phyloP scores from a whole-genome alignment of 2,113 vertebrate species.

The Chaetorhynchus papuensis region DNA sequence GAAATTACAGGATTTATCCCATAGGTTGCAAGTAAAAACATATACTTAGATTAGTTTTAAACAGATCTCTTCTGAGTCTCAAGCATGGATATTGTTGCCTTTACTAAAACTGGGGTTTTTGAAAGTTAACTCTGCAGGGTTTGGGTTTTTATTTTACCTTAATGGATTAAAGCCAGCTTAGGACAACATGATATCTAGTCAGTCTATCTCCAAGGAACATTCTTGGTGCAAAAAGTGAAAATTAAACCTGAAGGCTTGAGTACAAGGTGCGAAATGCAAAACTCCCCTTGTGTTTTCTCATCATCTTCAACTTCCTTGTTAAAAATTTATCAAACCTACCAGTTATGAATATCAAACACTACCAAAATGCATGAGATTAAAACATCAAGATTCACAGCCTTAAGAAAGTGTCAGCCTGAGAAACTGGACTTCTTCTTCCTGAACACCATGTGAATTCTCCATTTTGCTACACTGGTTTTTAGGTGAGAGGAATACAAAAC shows the following conservation, averaged over 20 bases:
- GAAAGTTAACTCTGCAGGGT: background rate
- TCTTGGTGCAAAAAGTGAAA: constrained; percentile 58
- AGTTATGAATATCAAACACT: constrained; percentile 63
- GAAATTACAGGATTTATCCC: constrained; percentile 3
- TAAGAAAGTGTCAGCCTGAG: constrained; percentile 40
- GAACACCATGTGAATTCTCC: constrained; percentile 8
- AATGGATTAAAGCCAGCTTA: background rate
- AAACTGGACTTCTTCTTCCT: constrained; percentile 32
- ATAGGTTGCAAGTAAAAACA: background rate
- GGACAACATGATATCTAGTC: background rate
- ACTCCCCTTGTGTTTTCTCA: constrained; percentile 37
- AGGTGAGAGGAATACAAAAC: constrained; percentile 45
- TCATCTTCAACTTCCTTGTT: constrained; percentile 56
- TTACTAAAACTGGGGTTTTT: background rate
- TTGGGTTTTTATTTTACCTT: background rate
- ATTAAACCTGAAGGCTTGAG: constrained; percentile 52
- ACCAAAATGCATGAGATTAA: constrained; percentile 68
- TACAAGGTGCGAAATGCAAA: constrained; percentile 46
- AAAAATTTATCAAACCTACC: constrained; percentile 67
- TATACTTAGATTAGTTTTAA: constrained; percentile 11
- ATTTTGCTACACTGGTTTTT: background rate
- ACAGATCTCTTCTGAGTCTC: background rate
- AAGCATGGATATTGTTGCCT: background rate
- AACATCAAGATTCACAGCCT: constrained; percentile 63
- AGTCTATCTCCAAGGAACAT: background rate